A percentile compares a stretch with the other conserved stretches of the same genome.
Evolutionary conservation across 2,113 vertebrate species (phyloP).

Genomic region (Phyllostomus hastatus): DNA sequence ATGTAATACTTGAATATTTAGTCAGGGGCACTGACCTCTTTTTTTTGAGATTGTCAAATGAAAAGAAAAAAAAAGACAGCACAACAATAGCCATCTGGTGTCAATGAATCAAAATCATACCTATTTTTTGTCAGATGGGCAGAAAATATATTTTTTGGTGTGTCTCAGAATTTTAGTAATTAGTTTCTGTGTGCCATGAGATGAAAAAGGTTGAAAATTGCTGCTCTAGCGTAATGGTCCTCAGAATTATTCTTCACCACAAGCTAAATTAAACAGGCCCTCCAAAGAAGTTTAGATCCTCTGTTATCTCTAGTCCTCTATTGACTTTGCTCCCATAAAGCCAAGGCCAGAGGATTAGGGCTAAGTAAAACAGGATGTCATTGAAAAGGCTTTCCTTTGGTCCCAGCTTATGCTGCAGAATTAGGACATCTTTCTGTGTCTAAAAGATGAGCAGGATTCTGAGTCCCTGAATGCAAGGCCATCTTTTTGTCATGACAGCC

Average conservation of each 20-base stretch:
- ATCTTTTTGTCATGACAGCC: background rate
- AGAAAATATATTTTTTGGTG: background rate
- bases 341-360: background rate
- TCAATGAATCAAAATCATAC: background rate
- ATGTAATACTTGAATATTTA: background rate
- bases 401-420: background rate
- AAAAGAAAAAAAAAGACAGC: background rate
- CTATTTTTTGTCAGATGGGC: background rate
- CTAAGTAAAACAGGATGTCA: background rate
- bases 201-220: background rate
- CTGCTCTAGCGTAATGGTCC: background rate
- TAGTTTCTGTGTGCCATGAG: background rate
- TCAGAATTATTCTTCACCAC: slow-evolving; percentile 29
- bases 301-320: background rate
- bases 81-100: background rate
- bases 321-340: background rate
- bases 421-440: background rate
- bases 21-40: background rate
- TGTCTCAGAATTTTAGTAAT: background rate
- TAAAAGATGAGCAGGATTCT: background rate
- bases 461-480: background rate
- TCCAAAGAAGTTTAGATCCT: background rate
- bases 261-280: background rate
- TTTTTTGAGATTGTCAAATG: background rate
- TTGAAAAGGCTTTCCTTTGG: background rate